A percentile compares a stretch with the other conserved stretches of the same genome.
phyloP scores from a whole-genome alignment of 2,797 vertebrate species.

The Coregonus suidteri region DNA sequence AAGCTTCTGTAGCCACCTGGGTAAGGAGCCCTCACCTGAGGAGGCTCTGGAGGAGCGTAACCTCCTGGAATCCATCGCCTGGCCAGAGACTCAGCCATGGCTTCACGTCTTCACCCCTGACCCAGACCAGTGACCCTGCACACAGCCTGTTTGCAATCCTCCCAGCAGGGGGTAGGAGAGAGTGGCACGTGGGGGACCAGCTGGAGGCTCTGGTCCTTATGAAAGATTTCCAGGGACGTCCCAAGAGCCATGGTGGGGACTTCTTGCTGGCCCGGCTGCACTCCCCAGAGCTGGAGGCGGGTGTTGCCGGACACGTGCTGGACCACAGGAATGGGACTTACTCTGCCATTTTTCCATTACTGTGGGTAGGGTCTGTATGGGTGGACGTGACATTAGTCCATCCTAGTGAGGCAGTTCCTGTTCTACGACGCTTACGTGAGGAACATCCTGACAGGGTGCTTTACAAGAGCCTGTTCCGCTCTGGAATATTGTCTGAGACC shows the following conservation, averaged over 20 bases:
- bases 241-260: slow-evolving; percentile 60
- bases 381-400: slow-evolving; percentile 90
- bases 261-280: slow-evolving; percentile 90
- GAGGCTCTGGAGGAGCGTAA: slow-evolving; percentile 84
- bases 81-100: slow-evolving; percentile 73
- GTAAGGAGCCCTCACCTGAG: slow-evolving; percentile 77
- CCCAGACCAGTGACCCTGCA: slow-evolving; percentile 72
- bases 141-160: slow-evolving; percentile 87
- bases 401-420: slow-evolving; percentile 39
- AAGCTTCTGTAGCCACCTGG: slow-evolving; percentile 78
- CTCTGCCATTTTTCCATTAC: slow-evolving; percentile 84
- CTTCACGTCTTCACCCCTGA: slow-evolving; percentile 58
- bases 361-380: slow-evolving; percentile 84
- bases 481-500: slow-evolving; percentile 56
- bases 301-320: no score
- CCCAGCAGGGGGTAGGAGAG: slow-evolving; percentile 57
- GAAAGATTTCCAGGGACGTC: no score
- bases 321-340: slow-evolving; percentile 60
- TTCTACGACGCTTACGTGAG: slow-evolving; percentile 85
- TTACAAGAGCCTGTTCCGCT: slow-evolving; percentile 92
- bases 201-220: no score
- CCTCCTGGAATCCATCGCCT: slow-evolving; percentile 80
- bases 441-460: slow-evolving; percentile 88
- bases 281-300: slow-evolving; percentile 65
- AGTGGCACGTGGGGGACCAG: slow-evolving; percentile 74